Evolutionary conservation across 2,888 invertebrate genomes (phyloP).

Genomic region (Chalcosyrphus nemorum): DNA sequence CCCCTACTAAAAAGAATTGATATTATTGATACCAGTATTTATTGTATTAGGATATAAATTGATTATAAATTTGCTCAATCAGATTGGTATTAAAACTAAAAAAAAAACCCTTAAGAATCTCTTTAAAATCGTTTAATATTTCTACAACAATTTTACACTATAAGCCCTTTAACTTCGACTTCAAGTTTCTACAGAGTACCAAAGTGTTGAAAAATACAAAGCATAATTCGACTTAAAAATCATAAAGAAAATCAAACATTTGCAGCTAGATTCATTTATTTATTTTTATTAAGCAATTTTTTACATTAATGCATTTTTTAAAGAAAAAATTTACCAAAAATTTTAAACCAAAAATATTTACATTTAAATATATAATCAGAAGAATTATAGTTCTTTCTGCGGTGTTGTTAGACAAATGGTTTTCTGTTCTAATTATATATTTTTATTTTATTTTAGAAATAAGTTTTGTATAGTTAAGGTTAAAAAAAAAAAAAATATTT

Average conservation of each 20-base stretch:
- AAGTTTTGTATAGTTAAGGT: conserved; percentile 4
- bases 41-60: conserved; percentile 11
- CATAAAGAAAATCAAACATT: background rate
- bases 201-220: conserved; percentile 33
- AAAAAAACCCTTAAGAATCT: conserved; percentile 39
- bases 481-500: conserved; percentile 54
- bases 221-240: conserved; percentile 5
- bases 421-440: conserved; percentile 9
- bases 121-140: conserved; percentile 54
- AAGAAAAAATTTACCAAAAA: conserved; percentile 47
- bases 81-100: conserved; percentile 35
- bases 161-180: background rate
- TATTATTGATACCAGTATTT: conserved; percentile 52
- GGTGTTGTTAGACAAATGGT: conserved; percentile 36
- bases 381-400: background rate
- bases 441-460: background rate
- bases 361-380: background rate
- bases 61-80: conserved; percentile 48
- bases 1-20: background rate
- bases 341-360: conserved; percentile 56
- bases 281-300: conserved; percentile 29
- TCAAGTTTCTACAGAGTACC: conserved; percentile 46
- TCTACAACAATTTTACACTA: conserved; percentile 23
- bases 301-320: background rate
- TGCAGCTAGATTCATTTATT: background rate